phyloP scores from a whole-genome alignment of 1,140 invertebrate genomes.

The Brachionus calyciflorus region DNA sequence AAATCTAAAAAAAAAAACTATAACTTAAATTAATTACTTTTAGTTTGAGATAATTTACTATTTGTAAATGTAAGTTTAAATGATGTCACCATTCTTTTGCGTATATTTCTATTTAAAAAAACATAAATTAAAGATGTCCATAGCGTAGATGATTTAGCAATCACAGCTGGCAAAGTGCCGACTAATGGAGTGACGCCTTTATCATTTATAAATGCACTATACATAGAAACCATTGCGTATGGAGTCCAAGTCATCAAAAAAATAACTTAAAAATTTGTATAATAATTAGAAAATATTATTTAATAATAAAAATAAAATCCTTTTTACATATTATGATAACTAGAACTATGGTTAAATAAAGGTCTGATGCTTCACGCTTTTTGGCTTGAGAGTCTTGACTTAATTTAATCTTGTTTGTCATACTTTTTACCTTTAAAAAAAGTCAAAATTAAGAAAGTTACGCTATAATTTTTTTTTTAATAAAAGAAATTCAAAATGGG shows the following conservation, averaged over 20 bases:
- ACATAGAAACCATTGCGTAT: slow-evolving; percentile 37
- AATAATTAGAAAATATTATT: no score
- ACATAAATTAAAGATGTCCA: slow-evolving; percentile 32
- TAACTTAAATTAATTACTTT: neutral
- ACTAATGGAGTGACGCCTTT: neutral
- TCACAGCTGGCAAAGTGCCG: slow-evolving; percentile 1
- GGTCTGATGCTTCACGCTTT: neutral
- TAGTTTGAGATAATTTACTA: neutral
- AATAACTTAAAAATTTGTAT: no score
- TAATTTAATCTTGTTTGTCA: slow-evolving; percentile 9
- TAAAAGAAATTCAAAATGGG: no score
- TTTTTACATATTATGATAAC: slow-evolving; percentile 22
- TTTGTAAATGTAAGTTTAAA: neutral
- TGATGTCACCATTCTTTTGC: neutral
- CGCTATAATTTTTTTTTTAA: no score
- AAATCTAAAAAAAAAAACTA: no score
- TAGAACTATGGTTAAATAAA: neutral
- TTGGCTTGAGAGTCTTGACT: slow-evolving; percentile 15
- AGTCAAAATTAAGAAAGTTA: no score
- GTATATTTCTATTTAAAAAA: slow-evolving; percentile 40
- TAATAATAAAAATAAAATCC: neutral
- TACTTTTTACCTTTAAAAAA: neutral
- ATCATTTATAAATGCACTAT: slow-evolving; percentile 34
- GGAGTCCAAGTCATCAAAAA: slow-evolving; percentile 43
- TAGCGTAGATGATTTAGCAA: slow-evolving; percentile 42